phyloP scores from a whole-genome alignment of 2,797 vertebrate species.

The Galago senegalensis region DNA sequence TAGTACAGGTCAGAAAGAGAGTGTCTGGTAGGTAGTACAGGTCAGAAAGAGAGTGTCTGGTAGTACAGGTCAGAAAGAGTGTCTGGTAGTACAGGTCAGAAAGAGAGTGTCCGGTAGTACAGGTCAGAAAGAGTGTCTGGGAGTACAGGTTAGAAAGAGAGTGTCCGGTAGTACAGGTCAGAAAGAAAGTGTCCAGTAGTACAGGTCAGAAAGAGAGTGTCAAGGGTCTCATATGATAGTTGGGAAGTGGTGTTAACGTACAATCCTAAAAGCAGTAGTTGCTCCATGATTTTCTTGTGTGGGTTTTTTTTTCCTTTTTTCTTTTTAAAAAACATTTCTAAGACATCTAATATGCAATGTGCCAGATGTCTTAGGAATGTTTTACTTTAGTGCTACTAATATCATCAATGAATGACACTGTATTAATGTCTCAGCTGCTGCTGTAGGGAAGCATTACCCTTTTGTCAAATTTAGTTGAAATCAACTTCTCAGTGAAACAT shows the following conservation, averaged over 20 bases:
- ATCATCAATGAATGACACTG: accelerated
- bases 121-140: accelerated
- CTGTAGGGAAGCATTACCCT: background rate
- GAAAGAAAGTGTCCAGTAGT: accelerated
- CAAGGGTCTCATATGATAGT: background rate
- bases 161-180: accelerated
- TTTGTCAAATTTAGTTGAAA: background rate
- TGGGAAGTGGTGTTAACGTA: accelerated
- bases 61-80: accelerated
- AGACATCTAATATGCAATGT: too few relatives aligned
- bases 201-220: accelerated
- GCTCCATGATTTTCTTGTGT: background rate
- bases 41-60: accelerated
- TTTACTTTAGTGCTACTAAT: background rate
- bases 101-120: accelerated
- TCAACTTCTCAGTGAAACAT: background rate
- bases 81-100: accelerated
- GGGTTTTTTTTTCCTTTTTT: too few relatives aligned
- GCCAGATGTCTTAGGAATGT: background rate
- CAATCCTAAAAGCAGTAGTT: accelerated
- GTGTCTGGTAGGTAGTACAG: accelerated
- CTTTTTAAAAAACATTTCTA: background rate
- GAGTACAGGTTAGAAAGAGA: accelerated
- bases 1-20: too few relatives aligned
- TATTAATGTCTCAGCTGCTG: background rate